Base-by-base conservation (phyloP, 2,888 invertebrate species). In the Lobophora halterata region DNA sequence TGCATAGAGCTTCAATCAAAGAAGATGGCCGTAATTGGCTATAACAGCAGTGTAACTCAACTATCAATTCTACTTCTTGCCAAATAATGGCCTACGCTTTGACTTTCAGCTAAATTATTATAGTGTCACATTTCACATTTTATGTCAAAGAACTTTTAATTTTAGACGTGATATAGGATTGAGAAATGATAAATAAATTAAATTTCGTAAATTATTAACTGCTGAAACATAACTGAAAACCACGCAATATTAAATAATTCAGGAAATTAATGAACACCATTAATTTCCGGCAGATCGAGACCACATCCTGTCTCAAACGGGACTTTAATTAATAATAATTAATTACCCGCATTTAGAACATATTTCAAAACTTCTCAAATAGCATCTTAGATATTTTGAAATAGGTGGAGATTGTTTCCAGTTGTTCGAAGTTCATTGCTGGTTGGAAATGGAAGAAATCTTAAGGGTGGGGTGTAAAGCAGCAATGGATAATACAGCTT, bases 231-330 rank as follows among this genome's bases (percentile, higher is more conserved):
- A 20, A 14, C 12, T 23, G 35, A 42, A n/a, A 42, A 36, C 32
- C 20, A 42, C 32, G 36, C 28, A 42, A 42, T 36, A 32, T 12
- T 19, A 36, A 24, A 19, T 40, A 33, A 27, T 31, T 31, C 28
- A 19, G 27, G 5, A 21, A 23, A n/a, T n/a, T n/a, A n/a, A n/a
- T n/a, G n/a, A n/a, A 30, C 27, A 28, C 19, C 31, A 17, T 32
- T 42, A 28, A 42, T 42, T 33, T 42, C 42, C 36, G 36, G 23
- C 16, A 26, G 8, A 17, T n/a, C 5, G 16, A 23, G 13, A 23
- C 24, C 32, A 32, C 36, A 28, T 42, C 42, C 40, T 31, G 23
- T 9, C 10, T 6, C 5, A 9, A 26, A 28, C 8, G 32, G 17
- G 6, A 17, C 27, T 28, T 24, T 33, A 24, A 33, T 33, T 33